Evolutionary conservation across 2,797 vertebrate species (phyloP).

Genomic region (Zenarchopterus dispar): DNA sequence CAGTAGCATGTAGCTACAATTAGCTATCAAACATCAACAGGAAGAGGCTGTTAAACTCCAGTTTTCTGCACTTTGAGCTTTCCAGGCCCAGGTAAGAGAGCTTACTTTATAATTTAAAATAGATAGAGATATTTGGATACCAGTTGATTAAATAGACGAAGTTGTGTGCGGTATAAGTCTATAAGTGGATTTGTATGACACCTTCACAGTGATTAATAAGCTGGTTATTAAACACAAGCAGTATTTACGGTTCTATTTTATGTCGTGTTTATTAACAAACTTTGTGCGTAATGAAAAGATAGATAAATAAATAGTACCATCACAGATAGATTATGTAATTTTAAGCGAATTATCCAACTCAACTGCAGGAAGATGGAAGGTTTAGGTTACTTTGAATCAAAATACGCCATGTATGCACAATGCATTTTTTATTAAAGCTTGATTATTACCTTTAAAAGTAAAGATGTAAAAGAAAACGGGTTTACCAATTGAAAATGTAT

Average conservation of each 20-base stretch:
- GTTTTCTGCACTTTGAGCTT: slow-evolving; percentile 69
- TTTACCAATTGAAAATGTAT: too few species aligned
- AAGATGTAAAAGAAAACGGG: too few species aligned
- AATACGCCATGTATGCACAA: too few species aligned
- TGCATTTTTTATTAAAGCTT: too few species aligned
- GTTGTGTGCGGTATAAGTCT: not conserved
- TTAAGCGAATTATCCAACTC: too few species aligned
- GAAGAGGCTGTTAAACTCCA: slow-evolving; percentile 52
- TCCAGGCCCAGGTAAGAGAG: slow-evolving; percentile 72
- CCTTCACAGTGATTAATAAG: slow-evolving; percentile 12
- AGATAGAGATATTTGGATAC: not conserved
- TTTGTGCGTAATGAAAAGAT: not conserved
- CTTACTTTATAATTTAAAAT: not conserved
- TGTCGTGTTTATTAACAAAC: not conserved
- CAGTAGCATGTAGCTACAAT: slow-evolving; percentile 55
- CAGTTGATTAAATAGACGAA: not conserved
- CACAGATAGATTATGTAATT: too few species aligned
- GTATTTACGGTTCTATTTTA: too few species aligned
- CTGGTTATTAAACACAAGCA: slow-evolving; percentile 33
- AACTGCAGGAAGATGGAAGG: too few species aligned
- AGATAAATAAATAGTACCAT: too few species aligned
- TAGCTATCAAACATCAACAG: slow-evolving; percentile 70
- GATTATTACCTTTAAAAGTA: too few species aligned
- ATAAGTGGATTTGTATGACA: slow-evolving; percentile 9
- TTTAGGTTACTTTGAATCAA: too few species aligned